Base-by-base conservation (phyloP, 2,888 invertebrate species). In the Agrotis segetum region DNA sequence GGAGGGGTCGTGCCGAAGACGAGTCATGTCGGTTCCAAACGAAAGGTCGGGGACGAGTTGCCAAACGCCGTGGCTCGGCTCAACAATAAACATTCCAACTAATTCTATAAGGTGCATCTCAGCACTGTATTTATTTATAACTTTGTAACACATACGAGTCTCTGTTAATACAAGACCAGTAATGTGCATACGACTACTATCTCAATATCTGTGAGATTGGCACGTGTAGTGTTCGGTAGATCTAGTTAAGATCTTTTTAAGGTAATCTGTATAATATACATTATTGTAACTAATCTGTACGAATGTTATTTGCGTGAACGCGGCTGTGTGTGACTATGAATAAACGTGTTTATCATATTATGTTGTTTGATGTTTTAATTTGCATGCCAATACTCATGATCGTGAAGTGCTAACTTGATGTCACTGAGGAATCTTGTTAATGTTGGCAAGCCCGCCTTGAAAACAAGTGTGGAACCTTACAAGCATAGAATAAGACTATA, bases 341-440 rank as follows among this genome's bases (percentile, higher is more conserved):
- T 95, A 96, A 95, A 95, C 92, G 92, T 94, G 94, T 93, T 93
- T 94, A 92, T 91, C 91, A 89, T 90, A 94, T 90, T 91, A 90
- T 87, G 69, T 72, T 92, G 89, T 93, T 92, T 93, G 89, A 87
- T 77, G 81, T 93, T 93, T 90, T 91, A 91, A 91, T 93, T 93
- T 89, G 84, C 87, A 83, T 80, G 82, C 68, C 71, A 79, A 83
- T 77, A 82, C 65, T 61, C 40, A 40, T 40, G 75, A 76, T 87
- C 82, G 82, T 89, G 86, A 62, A 73, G 52, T 62, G 70, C 67
- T 71, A 73, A 66, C 71, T 73, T 76, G 73, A 77, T 76, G 82
- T 78, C 79, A 74, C 73, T 73, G 64, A 63, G 74, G 66, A 80
- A 81, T 76, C 77, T 71, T 74, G 65, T 70, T 65, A 71, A 68